Evolutionary conservation across 2,888 invertebrate species (phyloP).

Genomic region (Tetranychus piercei): DNA sequence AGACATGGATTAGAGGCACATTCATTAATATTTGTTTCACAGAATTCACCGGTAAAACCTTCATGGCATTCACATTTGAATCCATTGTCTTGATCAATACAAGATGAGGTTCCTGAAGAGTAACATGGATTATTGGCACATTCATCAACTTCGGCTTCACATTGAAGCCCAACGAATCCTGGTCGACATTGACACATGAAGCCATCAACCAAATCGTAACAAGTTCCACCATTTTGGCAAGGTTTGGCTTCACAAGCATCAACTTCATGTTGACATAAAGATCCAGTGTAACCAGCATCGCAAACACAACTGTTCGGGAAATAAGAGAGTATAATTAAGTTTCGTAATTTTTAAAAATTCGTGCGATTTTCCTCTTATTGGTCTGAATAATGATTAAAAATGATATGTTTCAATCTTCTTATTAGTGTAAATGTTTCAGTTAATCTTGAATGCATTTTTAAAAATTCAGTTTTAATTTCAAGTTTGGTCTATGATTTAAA

Average conservation of each 20-base stretch:
- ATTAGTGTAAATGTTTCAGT: no score
- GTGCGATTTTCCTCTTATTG: no score
- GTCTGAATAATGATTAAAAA: no score
- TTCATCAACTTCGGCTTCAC: constrained; percentile 80
- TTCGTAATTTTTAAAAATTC: no score
- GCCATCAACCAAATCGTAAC: constrained; percentile 66
- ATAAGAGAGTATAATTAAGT: neutral
- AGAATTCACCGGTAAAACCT: constrained; percentile 64
- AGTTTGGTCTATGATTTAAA: no score
- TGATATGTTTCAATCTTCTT: no score
- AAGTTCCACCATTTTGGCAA: constrained; percentile 77
- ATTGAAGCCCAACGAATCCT: constrained; percentile 51
- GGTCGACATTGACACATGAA: constrained; percentile 82
- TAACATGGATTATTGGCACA: constrained; percentile 77
- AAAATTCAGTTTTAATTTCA: no score
- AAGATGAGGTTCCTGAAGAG: constrained; percentile 68
- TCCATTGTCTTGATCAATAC: constrained; percentile 49
- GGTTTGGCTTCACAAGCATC: constrained; percentile 76
- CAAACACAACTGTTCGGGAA: constrained; percentile 49
- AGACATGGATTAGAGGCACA: constrained; percentile 65
- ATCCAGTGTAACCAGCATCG: constrained; percentile 77
- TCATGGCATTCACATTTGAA: constrained; percentile 62
- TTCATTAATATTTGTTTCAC: constrained; percentile 42
- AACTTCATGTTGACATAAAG: constrained; percentile 63
- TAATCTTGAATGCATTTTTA: no score